Conservation (phyloP, 1,140 invertebrate genomes). For the Brachionus manjavacas region DNA sequence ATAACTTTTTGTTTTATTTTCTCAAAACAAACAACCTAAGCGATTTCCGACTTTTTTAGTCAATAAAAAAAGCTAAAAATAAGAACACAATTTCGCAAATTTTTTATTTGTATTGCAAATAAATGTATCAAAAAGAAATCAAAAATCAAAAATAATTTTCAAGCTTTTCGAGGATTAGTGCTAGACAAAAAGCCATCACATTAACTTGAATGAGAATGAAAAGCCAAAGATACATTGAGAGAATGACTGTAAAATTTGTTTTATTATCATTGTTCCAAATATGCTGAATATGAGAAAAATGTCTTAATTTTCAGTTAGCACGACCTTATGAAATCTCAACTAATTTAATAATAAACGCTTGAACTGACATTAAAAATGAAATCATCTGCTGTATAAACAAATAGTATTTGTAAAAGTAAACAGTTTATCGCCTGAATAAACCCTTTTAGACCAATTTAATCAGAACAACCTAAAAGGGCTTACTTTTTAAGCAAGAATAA, state of each 20-base stretch:
- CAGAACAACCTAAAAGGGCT: not conserved
- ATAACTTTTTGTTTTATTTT: too few species aligned
- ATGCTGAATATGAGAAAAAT: not conserved
- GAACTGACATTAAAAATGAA: slow-evolving; percentile 6
- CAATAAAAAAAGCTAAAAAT: too few species aligned
- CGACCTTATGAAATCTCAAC: not conserved
- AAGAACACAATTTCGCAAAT: too few species aligned
- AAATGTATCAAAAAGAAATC: too few species aligned
- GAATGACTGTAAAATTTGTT: not conserved
- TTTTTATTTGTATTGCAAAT: too few species aligned
- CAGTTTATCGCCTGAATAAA: not conserved
- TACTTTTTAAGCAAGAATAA: not conserved
- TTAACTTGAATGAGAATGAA: too few species aligned
- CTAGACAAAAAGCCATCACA: too few species aligned
- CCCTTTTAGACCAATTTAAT: not conserved
- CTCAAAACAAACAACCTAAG: too few species aligned
- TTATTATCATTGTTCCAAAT: not conserved
- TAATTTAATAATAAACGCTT: not conserved
- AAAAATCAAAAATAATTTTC: too few species aligned
- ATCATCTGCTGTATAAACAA: slow-evolving; percentile 15
- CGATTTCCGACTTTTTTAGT: too few species aligned
- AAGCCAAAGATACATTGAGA: too few species aligned
- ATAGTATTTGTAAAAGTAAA: not conserved
- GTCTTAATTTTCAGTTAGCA: not conserved
- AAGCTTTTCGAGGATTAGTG: too few species aligned